phyloP scores from a whole-genome alignment of 2,888 invertebrate genomes.

The Drosophila maculinotata region DNA sequence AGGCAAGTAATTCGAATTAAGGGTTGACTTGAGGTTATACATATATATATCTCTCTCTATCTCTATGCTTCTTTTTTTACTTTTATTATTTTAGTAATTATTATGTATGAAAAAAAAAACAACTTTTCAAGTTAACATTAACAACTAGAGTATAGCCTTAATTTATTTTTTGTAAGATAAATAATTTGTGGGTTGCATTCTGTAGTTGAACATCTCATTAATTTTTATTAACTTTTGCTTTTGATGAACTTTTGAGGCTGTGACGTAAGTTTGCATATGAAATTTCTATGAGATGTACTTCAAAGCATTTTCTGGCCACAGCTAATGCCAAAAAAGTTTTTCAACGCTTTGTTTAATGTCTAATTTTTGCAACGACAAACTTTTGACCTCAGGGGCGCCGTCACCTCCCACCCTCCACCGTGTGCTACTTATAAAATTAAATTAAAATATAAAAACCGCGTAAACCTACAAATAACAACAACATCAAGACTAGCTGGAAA shows the following conservation, averaged over 20 bases:
- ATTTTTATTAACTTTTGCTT: neutral
- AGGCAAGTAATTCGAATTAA: too few relatives aligned
- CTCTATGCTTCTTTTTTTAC: too few relatives aligned
- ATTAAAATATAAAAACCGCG: constrained; percentile 80
- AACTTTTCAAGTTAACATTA: too few relatives aligned
- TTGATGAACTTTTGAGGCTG: neutral
- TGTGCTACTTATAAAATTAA: constrained; percentile 72
- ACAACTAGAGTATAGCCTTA: too few relatives aligned
- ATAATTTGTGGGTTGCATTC: too few relatives aligned
- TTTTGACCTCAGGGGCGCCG: constrained; percentile 45
- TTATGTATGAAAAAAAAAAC: too few relatives aligned
- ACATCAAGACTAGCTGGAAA: constrained; percentile 34
- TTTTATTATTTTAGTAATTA: too few relatives aligned
- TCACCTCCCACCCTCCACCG: neutral
- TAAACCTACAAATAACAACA: constrained; percentile 72
- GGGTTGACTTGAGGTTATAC: too few relatives aligned
- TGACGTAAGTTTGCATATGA: constrained; percentile 25
- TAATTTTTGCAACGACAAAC: constrained; percentile 67
- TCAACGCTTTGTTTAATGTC: constrained; percentile 67
- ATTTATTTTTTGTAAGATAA: too few relatives aligned
- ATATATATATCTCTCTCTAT: too few relatives aligned
- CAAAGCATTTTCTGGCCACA: constrained; percentile 59
- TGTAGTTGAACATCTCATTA: neutral
- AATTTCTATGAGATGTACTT: constrained; percentile 55
- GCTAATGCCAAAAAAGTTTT: constrained; percentile 54